A percentile compares a stretch with the other conserved stretches of the same genome.
phyloP scores from a whole-genome alignment of 2,113 vertebrate genomes.

The Sinocyclocheilus rhinocerous region DNA sequence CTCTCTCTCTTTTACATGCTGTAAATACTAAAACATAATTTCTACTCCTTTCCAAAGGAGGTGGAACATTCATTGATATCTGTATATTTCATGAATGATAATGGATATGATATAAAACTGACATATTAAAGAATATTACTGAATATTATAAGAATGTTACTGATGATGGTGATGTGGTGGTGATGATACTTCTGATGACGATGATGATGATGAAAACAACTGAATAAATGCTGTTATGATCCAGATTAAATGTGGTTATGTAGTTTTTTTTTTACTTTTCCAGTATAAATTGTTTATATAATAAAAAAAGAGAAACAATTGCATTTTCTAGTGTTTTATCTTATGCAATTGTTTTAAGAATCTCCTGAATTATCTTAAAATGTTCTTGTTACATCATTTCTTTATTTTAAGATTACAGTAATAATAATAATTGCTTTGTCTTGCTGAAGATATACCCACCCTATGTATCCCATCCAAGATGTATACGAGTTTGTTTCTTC shows the following conservation, averaged over 20 bases:
- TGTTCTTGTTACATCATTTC: too few relatives aligned
- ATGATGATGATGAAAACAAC: constrained; percentile 51
- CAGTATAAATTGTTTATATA: background rate
- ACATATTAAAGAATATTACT: constrained; percentile 58
- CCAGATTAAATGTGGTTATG: constrained; percentile 43
- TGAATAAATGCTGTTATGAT: constrained; percentile 60
- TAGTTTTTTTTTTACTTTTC: background rate
- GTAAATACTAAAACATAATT: constrained; percentile 53
- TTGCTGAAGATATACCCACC: too few relatives aligned
- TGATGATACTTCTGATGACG: background rate
- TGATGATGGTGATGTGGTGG: constrained; percentile 55
- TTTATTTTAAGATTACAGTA: too few relatives aligned
- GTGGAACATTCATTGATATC: constrained; percentile 55
- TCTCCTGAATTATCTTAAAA: too few relatives aligned
- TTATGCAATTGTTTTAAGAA: too few relatives aligned
- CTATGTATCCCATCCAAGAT: too few relatives aligned
- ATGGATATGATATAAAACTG: constrained; percentile 53
- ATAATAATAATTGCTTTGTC: too few relatives aligned
- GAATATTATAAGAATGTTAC: constrained; percentile 58
- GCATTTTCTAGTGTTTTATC: too few relatives aligned
- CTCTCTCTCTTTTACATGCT: constrained; percentile 41
- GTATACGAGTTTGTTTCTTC: too few relatives aligned
- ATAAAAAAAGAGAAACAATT: too few relatives aligned
- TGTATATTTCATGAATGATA: constrained; percentile 60
- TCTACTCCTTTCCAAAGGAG: constrained; percentile 47